phyloP scores from a whole-genome alignment of 2,113 vertebrate species.

The Ceuthmochares aereus region DNA sequence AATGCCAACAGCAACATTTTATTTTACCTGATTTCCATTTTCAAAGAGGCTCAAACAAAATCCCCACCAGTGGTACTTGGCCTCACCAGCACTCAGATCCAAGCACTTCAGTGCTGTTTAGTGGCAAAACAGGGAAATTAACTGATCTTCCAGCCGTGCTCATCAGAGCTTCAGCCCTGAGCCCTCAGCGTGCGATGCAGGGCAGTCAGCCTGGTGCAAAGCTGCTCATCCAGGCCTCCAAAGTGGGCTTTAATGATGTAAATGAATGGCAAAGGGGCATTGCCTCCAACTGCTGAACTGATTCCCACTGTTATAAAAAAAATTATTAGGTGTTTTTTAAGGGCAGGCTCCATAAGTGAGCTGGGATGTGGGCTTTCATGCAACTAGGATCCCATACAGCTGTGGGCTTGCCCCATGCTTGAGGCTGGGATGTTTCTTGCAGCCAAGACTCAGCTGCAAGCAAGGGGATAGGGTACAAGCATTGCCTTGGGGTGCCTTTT shows the following conservation, averaged over 20 bases:
- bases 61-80: not conserved
- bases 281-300: not conserved
- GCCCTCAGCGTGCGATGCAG: fast-evolving
- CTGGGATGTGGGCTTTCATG: not conserved
- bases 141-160: not conserved
- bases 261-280: not conserved
- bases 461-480: not conserved
- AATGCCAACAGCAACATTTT: not conserved
- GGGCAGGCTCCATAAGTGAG: not conserved
- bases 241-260: not conserved
- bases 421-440: not conserved
- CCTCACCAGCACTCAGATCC: not conserved
- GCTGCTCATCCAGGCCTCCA: not conserved
- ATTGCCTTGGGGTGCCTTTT: not conserved
- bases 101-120: not conserved
- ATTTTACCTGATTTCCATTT: not conserved
- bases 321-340: not conserved
- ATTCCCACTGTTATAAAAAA: not conserved
- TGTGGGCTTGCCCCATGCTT: not conserved
- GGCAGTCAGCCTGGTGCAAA: not conserved
- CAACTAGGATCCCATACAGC: fast-evolving
- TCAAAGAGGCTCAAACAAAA: not conserved
- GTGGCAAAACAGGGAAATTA: not conserved
- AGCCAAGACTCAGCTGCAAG: fast-evolving
- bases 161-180: not conserved